Conservation (phyloP, 2,888 invertebrate genomes). For the Chironomus tentans region DNA sequence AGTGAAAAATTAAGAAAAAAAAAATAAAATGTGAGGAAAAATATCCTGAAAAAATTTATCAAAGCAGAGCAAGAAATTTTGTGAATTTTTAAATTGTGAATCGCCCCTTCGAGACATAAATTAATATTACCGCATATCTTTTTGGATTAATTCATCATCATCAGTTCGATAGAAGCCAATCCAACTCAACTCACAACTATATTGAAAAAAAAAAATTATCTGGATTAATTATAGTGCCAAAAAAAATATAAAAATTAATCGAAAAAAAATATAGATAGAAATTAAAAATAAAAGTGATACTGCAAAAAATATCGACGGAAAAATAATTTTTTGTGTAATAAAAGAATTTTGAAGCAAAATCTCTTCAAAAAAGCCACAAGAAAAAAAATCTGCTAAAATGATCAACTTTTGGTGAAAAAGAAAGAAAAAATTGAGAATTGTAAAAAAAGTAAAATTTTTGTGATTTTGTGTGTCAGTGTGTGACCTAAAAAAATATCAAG, state of each 20-base stretch:
- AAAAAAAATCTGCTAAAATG: not conserved
- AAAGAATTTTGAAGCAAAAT: too few relatives aligned
- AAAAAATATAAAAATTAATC: not conserved
- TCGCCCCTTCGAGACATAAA: not conserved
- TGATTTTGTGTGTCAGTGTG: constrained; percentile 10
- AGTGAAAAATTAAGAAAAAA: not conserved
- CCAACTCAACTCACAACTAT: not conserved
- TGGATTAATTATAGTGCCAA: constrained; percentile 21
- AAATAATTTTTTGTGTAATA: not conserved
- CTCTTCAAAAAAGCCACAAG: not conserved
- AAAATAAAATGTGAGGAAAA: not conserved
- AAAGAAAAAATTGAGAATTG: not conserved
- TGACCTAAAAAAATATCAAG: not conserved
- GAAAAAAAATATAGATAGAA: not conserved
- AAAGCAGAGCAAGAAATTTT: constrained; percentile 10
- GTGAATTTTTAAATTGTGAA: constrained; percentile 21
- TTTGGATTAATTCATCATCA: constrained; percentile 21
- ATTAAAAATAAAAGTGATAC: not conserved
- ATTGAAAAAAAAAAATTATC: not conserved
- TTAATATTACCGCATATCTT: constrained; percentile 14
- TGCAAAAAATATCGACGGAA: not conserved
- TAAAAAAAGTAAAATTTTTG: not conserved
- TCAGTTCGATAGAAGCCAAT: not conserved
- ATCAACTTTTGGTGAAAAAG: not conserved
- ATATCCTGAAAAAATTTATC: not conserved